phyloP scores from a whole-genome alignment of 2,888 invertebrate species.

The Volucella bombylans region DNA sequence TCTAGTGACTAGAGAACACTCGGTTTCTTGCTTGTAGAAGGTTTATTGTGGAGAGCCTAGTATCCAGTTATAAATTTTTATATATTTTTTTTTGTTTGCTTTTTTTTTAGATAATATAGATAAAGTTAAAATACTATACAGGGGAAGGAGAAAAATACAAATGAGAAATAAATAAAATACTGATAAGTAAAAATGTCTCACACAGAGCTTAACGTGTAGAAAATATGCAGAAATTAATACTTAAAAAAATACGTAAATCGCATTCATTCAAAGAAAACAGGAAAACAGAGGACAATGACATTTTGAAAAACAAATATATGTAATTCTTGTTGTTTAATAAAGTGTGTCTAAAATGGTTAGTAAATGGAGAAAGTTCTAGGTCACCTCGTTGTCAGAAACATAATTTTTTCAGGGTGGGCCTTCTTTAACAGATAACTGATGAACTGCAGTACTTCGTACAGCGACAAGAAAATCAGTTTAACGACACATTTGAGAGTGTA shows the following conservation, averaged over 20 bases:
- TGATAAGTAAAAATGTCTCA: conserved; percentile 68
- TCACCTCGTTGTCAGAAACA: too few relatives aligned
- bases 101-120: neutral
- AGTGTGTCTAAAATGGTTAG: conserved; percentile 2
- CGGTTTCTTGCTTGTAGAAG: conserved; percentile 74
- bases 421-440: too few relatives aligned
- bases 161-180: conserved; percentile 56
- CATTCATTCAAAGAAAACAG: conserved; percentile 32
- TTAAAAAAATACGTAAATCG: conserved; percentile 14
- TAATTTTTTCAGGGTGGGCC: too few relatives aligned
- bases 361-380: neutral
- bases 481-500: too few relatives aligned
- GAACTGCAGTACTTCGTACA: too few relatives aligned
- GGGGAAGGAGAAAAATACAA: neutral
- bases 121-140: conserved; percentile 44
- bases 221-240: conserved; percentile 46
- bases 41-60: conserved; percentile 64
- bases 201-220: conserved; percentile 43
- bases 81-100: neutral
- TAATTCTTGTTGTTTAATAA: neutral
- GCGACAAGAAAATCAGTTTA: too few relatives aligned
- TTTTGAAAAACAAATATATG: neutral
- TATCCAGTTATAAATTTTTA: conserved; percentile 57
- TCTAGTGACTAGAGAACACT: conserved; percentile 80
- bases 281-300: neutral